Evolutionary conservation across 35 echinoderm and acorn worm genomes (phyloP), one percentile per base, ranked within the genome.

Genomic region (Holothuria glaberrima): DNA sequence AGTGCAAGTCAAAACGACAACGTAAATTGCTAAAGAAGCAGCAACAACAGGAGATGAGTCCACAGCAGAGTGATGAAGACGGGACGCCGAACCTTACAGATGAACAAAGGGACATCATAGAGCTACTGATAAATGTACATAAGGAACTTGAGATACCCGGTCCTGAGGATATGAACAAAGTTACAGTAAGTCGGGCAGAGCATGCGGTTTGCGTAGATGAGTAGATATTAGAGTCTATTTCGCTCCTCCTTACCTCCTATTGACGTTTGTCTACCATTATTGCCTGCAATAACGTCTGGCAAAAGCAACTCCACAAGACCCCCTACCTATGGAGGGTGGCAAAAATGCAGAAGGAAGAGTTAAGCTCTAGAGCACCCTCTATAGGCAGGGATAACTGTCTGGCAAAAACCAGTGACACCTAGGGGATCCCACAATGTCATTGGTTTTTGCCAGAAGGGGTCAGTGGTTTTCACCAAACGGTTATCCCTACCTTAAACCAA

Each of bases 1-100:
- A 99, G 77, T 99, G 97, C 80, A 99, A 99, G 86, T 99, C 97
- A 56, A 99, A 99, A 89, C 22, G 97, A 28, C 97, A 99, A 68
- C 76, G 97, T 30, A 99, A 99, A 52, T 87, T 99, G 85, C 82
- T 99, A 65, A 92, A 93, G 64, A 94, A 99, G 81, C 89, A 93
- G 28, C 96, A 98, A 71, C 88, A 90, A 32, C 90, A 92, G 50
- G 93, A 90, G 27, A 92, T 90, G 91, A 93, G 91, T 38, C 97
- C 97, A 13, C 97, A 99, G 46, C 97, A 99, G 88, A 99, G 97
- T 71, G 97, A 93, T 59, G 97, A 99, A 20, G 97, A 99, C 1
- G 78, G 69, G 0, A 83, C 75, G n/a, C 66, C 81, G 9, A 73
- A 87, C 24, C 93, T 99, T 30, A 92, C 97, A 18, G 97, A 99